These are phyloP conservation scores for Xerus inauris DNA, from an alignment of 2,113 vertebrate species.

Conservation along the genomic window DNA sequence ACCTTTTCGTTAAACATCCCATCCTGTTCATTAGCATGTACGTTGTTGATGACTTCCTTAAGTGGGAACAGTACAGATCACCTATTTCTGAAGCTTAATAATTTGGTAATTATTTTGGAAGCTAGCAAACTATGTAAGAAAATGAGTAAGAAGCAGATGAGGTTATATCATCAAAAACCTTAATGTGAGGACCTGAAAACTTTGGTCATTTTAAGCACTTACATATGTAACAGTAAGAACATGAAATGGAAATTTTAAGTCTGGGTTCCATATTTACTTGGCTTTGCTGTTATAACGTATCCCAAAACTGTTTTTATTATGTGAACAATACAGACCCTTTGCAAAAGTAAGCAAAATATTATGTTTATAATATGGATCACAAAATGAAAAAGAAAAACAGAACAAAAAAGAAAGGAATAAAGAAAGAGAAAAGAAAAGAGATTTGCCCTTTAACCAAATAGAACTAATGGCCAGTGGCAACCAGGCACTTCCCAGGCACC, in stretches of 20 bases:
- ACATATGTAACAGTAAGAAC: background rate
- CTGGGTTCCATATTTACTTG: background rate
- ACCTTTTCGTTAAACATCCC: background rate
- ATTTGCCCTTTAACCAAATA: background rate
- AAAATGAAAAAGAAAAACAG: background rate
- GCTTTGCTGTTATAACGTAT: background rate
- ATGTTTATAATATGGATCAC: background rate
- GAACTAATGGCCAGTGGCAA: background rate
- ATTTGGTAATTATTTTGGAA: constrained; percentile 38
- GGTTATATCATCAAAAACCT: constrained; percentile 2
- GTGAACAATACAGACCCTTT: background rate
- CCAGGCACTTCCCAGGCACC: background rate
- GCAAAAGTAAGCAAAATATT: background rate
- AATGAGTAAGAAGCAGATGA: background rate
- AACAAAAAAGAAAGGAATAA: too few species aligned
- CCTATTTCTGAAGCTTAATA: background rate
- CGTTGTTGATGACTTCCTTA: background rate
- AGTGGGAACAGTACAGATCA: background rate
- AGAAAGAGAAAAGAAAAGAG: too few species aligned
- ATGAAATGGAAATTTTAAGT: background rate
- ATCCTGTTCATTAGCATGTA: background rate
- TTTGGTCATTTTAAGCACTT: background rate
- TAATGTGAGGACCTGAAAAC: background rate
- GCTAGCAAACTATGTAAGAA: background rate
- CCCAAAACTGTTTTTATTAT: background rate